Percentiles rank a stretch among this genome's conserved stretches.
phyloP scores from a whole-genome alignment of 1,140 invertebrate species.

The Papilio machaon region DNA sequence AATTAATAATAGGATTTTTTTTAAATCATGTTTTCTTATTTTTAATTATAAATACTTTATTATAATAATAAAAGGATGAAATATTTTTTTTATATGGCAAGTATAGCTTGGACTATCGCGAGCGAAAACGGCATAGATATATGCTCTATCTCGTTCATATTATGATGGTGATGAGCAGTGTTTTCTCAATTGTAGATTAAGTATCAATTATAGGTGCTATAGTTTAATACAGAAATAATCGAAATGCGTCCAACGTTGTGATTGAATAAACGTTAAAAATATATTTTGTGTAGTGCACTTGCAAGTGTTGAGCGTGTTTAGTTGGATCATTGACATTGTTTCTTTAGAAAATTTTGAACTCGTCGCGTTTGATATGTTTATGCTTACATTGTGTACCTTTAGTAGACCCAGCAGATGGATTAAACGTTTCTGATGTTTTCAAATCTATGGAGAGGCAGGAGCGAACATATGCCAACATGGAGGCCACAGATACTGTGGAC shows the following conservation, averaged over 20 bases:
- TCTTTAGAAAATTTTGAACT: slow-evolving; percentile 72
- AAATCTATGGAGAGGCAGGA: slow-evolving; percentile 77
- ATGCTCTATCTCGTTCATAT: no score
- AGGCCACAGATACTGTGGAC: slow-evolving; percentile 76
- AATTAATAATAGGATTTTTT: no score
- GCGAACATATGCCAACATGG: slow-evolving; percentile 77
- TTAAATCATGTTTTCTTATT: no score
- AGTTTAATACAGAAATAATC: slow-evolving; percentile 54
- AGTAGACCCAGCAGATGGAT: slow-evolving; percentile 64
- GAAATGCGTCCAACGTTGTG: slow-evolving; percentile 58
- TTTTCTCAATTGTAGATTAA: slow-evolving; percentile 64
- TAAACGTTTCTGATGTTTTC: slow-evolving; percentile 79
- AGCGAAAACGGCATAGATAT: no score
- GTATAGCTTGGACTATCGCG: no score
- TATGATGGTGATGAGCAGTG: slow-evolving; percentile 79
- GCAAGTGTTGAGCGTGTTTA: slow-evolving; percentile 68
- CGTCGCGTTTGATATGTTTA: slow-evolving; percentile 79
- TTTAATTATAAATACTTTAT: no score
- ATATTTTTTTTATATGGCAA: no score
- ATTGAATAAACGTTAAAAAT: slow-evolving; percentile 48
- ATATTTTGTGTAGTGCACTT: slow-evolving; percentile 52
- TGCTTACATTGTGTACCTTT: slow-evolving; percentile 68
- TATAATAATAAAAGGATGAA: no score
- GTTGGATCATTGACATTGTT: slow-evolving; percentile 79
- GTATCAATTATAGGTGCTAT: slow-evolving; percentile 57